Conservation (phyloP, 2,797 vertebrate species). For the Melanotaenia pygmaea region DNA sequence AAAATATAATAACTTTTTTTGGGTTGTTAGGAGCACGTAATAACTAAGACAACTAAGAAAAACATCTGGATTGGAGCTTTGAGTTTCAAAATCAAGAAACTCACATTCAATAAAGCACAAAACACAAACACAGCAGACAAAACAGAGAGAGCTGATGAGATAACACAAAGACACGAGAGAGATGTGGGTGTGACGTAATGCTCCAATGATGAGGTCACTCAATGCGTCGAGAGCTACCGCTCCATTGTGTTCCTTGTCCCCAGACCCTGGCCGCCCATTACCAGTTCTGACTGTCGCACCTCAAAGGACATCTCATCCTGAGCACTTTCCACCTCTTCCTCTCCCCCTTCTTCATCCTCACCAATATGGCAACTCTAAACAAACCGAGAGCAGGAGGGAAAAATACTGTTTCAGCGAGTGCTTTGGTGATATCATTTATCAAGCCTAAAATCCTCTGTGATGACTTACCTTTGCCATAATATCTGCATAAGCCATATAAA, state of each 20-base stretch:
- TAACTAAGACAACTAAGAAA: background rate
- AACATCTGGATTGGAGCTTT: constrained; percentile 65
- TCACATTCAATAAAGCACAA: constrained; percentile 49
- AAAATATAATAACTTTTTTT: background rate
- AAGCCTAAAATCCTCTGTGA: constrained; percentile 1
- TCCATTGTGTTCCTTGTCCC: constrained; percentile 85
- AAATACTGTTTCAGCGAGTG: background rate
- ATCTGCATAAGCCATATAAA: constrained; percentile 95
- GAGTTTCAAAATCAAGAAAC: constrained; percentile 48
- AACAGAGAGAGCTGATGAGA: constrained; percentile 33
- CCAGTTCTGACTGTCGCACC: constrained; percentile 89
- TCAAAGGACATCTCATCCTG: constrained; percentile 91
- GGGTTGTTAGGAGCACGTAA: background rate
- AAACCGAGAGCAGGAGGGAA: constrained; percentile 4
- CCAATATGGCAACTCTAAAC: constrained; percentile 91
- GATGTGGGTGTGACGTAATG: constrained; percentile 65
- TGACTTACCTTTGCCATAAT: constrained; percentile 95
- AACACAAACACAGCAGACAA: constrained; percentile 44
- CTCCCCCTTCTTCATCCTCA: constrained; percentile 87
- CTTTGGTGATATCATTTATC: background rate
- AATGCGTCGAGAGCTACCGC: constrained; percentile 82
- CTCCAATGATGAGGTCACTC: constrained; percentile 81
- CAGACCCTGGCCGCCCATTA: constrained; percentile 84
- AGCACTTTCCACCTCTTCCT: constrained; percentile 80
- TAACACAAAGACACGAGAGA: constrained; percentile 34